Base-by-base conservation (phyloP, 2,888 invertebrate genomes). In the Phanerotoma sp. region DNA sequence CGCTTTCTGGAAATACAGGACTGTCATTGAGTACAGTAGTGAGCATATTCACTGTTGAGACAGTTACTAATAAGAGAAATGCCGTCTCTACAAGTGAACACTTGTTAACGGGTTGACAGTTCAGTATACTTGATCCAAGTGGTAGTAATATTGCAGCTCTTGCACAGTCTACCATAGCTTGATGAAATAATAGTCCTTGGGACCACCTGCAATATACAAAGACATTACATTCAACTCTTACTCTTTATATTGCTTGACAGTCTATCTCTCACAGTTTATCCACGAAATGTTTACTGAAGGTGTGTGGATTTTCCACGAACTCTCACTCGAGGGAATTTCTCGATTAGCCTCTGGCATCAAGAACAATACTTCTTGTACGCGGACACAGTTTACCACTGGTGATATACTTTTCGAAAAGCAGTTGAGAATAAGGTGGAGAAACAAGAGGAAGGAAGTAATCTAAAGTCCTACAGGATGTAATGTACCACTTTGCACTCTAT, bases 41-140 rank as follows among this genome's bases (percentile, higher is more conserved):
- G 62, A 93, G 84, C 86, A 93, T 89, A 78, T 94, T 94, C 73
- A 94, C 91, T 45, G 93, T 92, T 47, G 93, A 91, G 48, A 93
- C 92, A 41, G 93, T 93, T 69, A 93, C 92, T 71, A 93, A 80
- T 61, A 93, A 82, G 48, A 94, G 83, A 77, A 93, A 94, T 9
- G 92, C 91, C 5, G 92, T 93, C 77, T 93, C 93, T 44, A 93
- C 88, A 60, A 93, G 80, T 16, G 91, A 89, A 75, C 93, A 94
- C 77, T 91, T 90, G 79, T 88, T 87, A 54, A 91, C 89, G 1
- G 91, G 90, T 70, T 89, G 89, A 77, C 92, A 92, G 68, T 85
- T 84, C 68, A 89, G 84, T 67, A 91, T 90, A 57, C 89, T 89
- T 56, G 88, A 84, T 30, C 89, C 91, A 5, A 92, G 81, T 1